A percentile compares a stretch with the other conserved stretches of the same genome.
These are phyloP conservation scores for Chaenocephalus aceratus DNA, from an alignment of 2,113 vertebrate species.

Conservation along the genomic window DNA sequence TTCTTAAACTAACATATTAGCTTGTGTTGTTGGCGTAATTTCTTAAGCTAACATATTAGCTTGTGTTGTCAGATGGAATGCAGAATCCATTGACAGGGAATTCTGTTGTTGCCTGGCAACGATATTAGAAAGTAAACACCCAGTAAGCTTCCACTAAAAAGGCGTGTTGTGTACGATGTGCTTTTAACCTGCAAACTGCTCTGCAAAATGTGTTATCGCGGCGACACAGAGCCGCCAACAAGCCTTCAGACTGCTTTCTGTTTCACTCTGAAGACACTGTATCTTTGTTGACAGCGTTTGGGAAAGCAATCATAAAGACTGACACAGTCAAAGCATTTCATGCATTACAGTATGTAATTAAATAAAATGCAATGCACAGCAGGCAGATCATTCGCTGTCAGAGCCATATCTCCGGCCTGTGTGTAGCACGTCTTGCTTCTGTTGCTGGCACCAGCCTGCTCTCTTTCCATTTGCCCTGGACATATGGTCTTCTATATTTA, in stretches of 20 bases:
- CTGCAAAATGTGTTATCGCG: too few species aligned
- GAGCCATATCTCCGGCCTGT: slow-evolving; percentile 16
- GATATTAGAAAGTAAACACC: too few species aligned
- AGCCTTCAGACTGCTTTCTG: background rate
- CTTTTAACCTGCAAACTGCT: too few species aligned
- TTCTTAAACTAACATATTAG: too few species aligned
- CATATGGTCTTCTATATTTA: slow-evolving; percentile 56
- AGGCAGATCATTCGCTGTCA: slow-evolving; percentile 31
- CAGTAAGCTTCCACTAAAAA: too few species aligned
- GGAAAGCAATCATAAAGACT: background rate
- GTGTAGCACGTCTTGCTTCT: slow-evolving; percentile 29
- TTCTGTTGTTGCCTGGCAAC: too few species aligned
- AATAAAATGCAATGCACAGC: slow-evolving; percentile 24
- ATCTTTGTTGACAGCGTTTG: background rate
- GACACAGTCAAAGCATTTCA: background rate
- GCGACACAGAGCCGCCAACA: too few species aligned
- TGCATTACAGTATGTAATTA: slow-evolving; percentile 7
- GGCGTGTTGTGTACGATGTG: too few species aligned
- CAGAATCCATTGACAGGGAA: too few species aligned
- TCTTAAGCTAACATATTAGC: too few species aligned
- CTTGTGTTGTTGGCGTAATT: too few species aligned
- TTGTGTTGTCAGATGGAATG: too few species aligned
- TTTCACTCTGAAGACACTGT: background rate
- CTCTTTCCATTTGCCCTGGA: slow-evolving; percentile 40
- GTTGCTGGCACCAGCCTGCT: slow-evolving; percentile 1